Conservation (phyloP, 1,140 invertebrate species). For the Caenorhabditis brenneri region DNA sequence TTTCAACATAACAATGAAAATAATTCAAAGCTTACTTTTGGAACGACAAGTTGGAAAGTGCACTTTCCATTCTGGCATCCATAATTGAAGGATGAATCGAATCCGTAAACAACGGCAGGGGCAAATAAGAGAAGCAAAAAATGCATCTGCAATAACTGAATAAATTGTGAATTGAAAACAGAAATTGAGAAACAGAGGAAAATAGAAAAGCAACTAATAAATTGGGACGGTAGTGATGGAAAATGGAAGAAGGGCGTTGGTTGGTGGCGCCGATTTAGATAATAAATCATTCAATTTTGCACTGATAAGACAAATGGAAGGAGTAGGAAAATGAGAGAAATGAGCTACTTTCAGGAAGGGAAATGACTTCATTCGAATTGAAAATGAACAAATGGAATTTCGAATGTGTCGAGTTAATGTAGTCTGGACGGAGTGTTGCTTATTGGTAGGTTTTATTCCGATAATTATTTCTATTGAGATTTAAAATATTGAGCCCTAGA, state of each 20-base stretch:
- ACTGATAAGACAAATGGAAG: slow-evolving; percentile 10
- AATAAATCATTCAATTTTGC: slow-evolving; percentile 25
- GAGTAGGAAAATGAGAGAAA: neutral
- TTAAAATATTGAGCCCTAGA: too few relatives aligned
- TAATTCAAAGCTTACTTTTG: neutral
- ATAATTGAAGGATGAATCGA: slow-evolving; percentile 10
- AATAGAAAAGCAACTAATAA: neutral
- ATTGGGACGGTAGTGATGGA: neutral
- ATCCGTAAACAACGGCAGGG: neutral
- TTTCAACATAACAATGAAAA: neutral
- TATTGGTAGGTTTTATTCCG: too few relatives aligned
- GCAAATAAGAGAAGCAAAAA: neutral
- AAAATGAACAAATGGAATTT: neutral
- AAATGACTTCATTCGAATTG: neutral
- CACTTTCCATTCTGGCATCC: slow-evolving; percentile 15
- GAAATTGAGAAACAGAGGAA: neutral
- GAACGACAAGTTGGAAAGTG: slow-evolving; percentile 12
- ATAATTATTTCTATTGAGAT: too few relatives aligned
- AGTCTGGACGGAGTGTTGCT: too few relatives aligned
- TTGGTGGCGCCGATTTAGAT: slow-evolving; percentile 1
- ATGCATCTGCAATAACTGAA: neutral
- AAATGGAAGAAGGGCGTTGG: slow-evolving; percentile 2
- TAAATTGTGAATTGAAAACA: neutral
- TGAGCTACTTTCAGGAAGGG: neutral
- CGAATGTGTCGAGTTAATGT: neutral